Evolutionary conservation across 2,888 invertebrate genomes (phyloP), one percentile per base, ranked within the genome.

Genomic region (Phlogophora meticulosa): DNA sequence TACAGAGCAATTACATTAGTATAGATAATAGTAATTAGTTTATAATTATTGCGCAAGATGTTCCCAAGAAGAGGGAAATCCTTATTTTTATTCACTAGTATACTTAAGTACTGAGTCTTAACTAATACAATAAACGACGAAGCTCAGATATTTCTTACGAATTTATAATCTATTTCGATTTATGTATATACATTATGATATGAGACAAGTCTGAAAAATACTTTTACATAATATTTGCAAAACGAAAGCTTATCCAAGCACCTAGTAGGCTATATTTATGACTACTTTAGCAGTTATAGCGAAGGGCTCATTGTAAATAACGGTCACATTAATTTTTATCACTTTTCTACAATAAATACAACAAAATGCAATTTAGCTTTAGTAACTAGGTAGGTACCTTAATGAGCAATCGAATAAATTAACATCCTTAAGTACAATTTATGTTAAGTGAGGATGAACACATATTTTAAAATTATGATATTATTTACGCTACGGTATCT

Each of bases 111-210:
- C 89, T 83, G 85, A 90, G 86, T 82, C 91, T 92, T 94, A 94
- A 84, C 88, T 91, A 89, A 89, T 91, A 90, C 88, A 83, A 91
- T 93, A 94, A 94, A 93, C 91, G 93, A 93, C 92, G 85, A 95
- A 95, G 95, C 95, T 95, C 95, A 95, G 94, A 94, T 94, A 94
- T 93, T 92, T 91, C 93, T 92, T 93, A 92, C 88, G 89, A 93
- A 89, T 90, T 87, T 92, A 90, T 91, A 87, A 89, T 87, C 89
- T 92, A 92, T 91, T 88, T 90, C 87, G 89, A 90, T 90, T 89
- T 88, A 90, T 91, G 85, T 95, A 95, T 94, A 78, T 94, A 95
- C 94, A 94, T 85, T 84, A 91, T 95, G 95, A 95, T 95, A 95
- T 95, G 95, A 94, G 83, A 91, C 85, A 88, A 89, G 89, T 91